Evolutionary conservation across 2,797 vertebrate genomes (phyloP).

Genomic region (Peromyscus melanophrys): DNA sequence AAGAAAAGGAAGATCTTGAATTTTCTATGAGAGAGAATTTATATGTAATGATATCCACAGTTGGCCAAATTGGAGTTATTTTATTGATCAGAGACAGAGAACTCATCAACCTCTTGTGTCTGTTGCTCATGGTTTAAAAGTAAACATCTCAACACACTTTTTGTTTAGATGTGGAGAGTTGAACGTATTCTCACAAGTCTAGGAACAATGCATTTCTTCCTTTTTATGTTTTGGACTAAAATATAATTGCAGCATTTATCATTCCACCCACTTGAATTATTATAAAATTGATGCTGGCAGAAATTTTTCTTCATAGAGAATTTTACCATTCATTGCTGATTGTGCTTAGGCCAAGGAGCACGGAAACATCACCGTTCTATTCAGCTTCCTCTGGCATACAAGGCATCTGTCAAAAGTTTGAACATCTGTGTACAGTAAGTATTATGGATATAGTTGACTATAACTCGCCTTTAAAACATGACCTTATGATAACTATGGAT

Average conservation of each 20-base stretch:
- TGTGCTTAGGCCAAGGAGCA: neutral
- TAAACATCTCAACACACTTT: neutral
- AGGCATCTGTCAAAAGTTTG: neutral
- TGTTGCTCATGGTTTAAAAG: neutral
- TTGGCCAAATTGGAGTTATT: neutral
- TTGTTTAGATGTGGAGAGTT: neutral
- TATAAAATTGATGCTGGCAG: conserved; percentile 16
- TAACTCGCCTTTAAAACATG: neutral
- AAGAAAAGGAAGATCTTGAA: neutral
- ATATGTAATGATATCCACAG: neutral
- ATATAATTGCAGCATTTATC: neutral
- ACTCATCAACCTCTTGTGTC: neutral
- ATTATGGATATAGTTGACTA: neutral
- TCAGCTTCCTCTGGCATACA: neutral
- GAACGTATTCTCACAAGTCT: neutral
- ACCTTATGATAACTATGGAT: neutral
- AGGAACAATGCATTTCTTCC: conserved; percentile 3
- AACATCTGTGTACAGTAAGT: neutral
- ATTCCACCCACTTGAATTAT: neutral
- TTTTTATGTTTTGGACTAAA: neutral
- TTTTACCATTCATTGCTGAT: neutral
- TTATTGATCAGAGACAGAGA: neutral
- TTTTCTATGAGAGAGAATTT: neutral
- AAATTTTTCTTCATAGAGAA: neutral
- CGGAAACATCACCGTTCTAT: neutral